Conservation (phyloP, 2,113 vertebrate species). For the Labrus mixtus region DNA sequence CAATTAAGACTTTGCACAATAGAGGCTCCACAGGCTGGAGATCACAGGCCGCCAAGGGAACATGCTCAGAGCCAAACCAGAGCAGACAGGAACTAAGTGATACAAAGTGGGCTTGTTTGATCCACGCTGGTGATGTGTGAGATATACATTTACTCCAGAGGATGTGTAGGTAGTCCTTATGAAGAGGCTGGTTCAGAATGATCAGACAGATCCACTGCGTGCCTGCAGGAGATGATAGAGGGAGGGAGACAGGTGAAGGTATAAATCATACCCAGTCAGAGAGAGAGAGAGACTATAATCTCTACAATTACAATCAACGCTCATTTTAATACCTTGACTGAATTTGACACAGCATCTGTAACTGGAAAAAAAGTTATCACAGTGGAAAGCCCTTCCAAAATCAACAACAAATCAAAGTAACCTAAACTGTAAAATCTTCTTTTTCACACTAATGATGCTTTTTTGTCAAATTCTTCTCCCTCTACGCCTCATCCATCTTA, state of each 20-base stretch:
- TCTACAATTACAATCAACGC: too few species aligned
- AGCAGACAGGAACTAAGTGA: conserved; percentile 23
- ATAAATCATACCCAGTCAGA: conserved; percentile 18
- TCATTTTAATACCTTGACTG: too few species aligned
- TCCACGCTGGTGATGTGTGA: conserved; percentile 18
- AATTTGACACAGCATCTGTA: too few species aligned
- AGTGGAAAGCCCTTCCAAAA: too few species aligned
- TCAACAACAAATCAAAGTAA: too few species aligned
- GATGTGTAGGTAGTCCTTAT: conserved; percentile 73
- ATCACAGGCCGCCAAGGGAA: conserved; percentile 1
- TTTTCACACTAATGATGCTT: too few species aligned
- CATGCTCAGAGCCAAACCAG: conserved; percentile 18
- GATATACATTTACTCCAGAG: conserved; percentile 85
- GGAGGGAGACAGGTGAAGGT: background rate
- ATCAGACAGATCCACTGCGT: conserved; percentile 81
- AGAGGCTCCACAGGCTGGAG: conserved; percentile 2
- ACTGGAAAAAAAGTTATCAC: too few species aligned
- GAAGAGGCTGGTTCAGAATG: conserved; percentile 84
- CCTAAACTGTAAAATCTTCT: too few species aligned
- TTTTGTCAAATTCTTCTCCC: too few species aligned
- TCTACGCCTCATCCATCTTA: too few species aligned
- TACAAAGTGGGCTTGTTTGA: conserved; percentile 15
- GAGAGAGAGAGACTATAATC: background rate
- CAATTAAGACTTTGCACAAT: conserved; percentile 30
- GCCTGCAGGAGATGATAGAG: conserved; percentile 66